Percentiles rank a stretch among this genome's conserved stretches.
Evolutionary conservation across 1,140 invertebrate species (phyloP).

Genomic region (Sycophaga agraensis): DNA sequence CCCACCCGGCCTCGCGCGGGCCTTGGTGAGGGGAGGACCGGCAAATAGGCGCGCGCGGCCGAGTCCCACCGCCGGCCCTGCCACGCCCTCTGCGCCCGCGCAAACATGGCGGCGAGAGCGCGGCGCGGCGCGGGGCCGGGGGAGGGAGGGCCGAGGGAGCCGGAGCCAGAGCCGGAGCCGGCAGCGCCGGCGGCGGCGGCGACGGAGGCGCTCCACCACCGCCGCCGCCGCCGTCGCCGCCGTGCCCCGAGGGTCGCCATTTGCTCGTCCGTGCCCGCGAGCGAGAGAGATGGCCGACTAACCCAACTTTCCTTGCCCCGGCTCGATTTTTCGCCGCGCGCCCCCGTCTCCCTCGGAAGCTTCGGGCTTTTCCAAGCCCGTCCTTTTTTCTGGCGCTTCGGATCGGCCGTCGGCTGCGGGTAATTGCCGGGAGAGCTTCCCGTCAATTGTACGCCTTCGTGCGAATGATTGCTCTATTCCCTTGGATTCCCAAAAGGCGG

Average conservation of each 20-base stretch:
- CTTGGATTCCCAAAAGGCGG: too few relatives aligned
- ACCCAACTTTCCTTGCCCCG: too few relatives aligned
- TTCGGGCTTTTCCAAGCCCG: too few relatives aligned
- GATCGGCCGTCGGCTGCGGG: too few relatives aligned
- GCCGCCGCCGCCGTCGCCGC: background rate
- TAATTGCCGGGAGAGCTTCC: too few relatives aligned
- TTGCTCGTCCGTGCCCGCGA: constrained; percentile 1
- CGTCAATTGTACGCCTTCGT: too few relatives aligned
- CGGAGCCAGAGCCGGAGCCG: background rate
- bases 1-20: background rate
- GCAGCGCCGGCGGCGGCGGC: background rate
- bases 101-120: constrained; percentile 55
- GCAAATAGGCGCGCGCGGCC: constrained; percentile 11
- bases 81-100: constrained; percentile 55
- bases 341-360: too few relatives aligned
- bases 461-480: too few relatives aligned
- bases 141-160: background rate
- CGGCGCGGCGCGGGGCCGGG: background rate
- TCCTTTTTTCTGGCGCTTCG: too few relatives aligned
- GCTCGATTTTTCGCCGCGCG: too few relatives aligned
- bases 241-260: constrained; percentile 1
- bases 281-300: background rate
- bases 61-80: constrained; percentile 22
- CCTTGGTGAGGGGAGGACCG: too few relatives aligned
- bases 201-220: background rate